Conservation (phyloP, 1,140 invertebrate genomes). For the Aradophagus sp. region DNA sequence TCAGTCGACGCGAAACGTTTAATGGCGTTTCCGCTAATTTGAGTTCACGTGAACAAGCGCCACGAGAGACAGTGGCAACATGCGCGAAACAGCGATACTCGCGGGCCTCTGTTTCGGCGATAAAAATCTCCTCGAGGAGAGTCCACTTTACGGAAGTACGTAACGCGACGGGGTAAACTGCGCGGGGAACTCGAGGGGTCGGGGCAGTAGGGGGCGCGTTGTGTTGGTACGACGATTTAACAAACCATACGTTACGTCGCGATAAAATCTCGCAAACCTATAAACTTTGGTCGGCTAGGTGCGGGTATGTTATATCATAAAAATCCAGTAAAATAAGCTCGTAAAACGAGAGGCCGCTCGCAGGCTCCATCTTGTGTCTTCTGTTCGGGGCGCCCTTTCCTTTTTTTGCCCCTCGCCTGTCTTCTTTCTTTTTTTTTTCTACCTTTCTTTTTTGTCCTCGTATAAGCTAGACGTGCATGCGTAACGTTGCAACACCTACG, state of each 20-base stretch:
- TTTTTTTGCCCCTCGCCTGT: not conserved
- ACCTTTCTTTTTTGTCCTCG: conserved; percentile 4
- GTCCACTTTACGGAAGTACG: conserved; percentile 58
- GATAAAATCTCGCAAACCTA: conserved; percentile 75
- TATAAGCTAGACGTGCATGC: too few relatives aligned
- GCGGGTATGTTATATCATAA: conserved; percentile 74
- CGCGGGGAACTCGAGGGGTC: not conserved
- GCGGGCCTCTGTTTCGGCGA: conserved; percentile 46
- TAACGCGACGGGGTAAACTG: conserved; percentile 30
- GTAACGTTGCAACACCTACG: conserved; percentile 23
- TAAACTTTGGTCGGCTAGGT: conserved; percentile 70
- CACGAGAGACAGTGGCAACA: not conserved
- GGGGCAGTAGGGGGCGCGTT: conserved; percentile 7
- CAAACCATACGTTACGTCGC: conserved; percentile 74
- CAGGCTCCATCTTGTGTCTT: conserved; percentile 27
- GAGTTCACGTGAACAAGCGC: conserved; percentile 21
- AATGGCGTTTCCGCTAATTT: conserved; percentile 49
- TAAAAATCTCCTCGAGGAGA: conserved; percentile 45
- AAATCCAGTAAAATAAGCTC: conserved; percentile 75
- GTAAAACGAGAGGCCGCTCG: conserved; percentile 65
- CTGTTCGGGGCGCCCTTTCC: conserved; percentile 11
- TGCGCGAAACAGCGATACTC: not conserved
- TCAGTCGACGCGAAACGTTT: conserved; percentile 38
- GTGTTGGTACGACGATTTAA: conserved; percentile 68
- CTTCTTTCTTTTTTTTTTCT: conserved; percentile 1